These are phyloP conservation scores for Rhingia campestris DNA, from an alignment of 2,888 invertebrate genomes.

Conservation along the genomic window DNA sequence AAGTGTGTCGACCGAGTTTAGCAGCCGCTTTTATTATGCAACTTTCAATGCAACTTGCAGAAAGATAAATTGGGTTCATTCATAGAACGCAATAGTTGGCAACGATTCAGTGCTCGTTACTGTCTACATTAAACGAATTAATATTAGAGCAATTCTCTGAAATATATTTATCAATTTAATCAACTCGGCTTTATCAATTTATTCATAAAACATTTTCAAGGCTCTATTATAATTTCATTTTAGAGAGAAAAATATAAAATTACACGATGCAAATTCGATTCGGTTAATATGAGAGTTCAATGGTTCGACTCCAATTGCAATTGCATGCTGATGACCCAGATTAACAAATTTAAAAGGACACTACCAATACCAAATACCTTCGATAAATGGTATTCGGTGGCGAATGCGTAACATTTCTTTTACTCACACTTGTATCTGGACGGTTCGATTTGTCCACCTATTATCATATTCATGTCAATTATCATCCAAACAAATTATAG, in stretches of 20 bases:
- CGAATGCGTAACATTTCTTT: conserved; percentile 18
- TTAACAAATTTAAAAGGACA: not conserved
- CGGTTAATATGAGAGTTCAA: not conserved
- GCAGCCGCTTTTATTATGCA: conserved; percentile 47
- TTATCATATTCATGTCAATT: not conserved
- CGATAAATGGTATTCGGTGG: not conserved
- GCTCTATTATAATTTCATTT: too few species aligned
- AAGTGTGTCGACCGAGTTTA: conserved; percentile 52
- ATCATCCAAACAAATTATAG: not conserved
- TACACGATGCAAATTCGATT: too few species aligned
- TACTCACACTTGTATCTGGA: too few species aligned
- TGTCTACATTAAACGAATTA: conserved; percentile 21
- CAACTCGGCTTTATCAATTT: not conserved
- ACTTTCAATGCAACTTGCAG: conserved; percentile 23
- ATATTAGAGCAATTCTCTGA: conserved; percentile 39
- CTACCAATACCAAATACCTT: too few species aligned
- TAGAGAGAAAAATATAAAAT: too few species aligned
- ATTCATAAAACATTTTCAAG: too few species aligned
- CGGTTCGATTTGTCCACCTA: not conserved
- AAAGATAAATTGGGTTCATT: conserved; percentile 29
- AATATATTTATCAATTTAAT: conserved; percentile 27
- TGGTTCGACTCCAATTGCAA: not conserved
- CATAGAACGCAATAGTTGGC: conserved; percentile 28
- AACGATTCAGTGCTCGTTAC: conserved; percentile 8
- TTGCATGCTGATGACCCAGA: not conserved